Conservation (phyloP, 92 coral and sea anemone genomes). For the Heliopora coerulea region DNA sequence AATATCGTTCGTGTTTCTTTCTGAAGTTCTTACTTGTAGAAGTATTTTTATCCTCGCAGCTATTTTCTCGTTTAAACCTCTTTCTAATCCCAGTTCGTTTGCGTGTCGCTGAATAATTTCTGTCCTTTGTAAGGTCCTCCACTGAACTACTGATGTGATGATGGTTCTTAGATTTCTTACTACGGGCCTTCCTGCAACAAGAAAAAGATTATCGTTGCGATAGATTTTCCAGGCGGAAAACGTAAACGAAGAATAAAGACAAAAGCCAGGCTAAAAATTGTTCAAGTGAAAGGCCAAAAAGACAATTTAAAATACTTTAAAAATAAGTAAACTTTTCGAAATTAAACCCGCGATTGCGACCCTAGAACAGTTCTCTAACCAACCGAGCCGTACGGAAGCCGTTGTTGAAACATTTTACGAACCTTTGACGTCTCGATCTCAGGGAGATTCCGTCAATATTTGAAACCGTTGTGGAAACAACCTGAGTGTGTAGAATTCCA, state of each 20-base stretch:
- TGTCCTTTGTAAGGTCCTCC: slow-evolving; percentile 18
- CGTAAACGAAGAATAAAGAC: no score
- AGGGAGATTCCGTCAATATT: slow-evolving; percentile 27
- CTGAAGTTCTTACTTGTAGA: background rate
- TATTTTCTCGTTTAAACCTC: background rate
- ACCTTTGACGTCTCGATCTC: slow-evolving; percentile 16
- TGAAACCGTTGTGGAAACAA: slow-evolving; percentile 84
- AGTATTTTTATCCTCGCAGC: background rate
- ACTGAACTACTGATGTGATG: slow-evolving; percentile 7
- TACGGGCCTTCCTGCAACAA: slow-evolving; percentile 13
- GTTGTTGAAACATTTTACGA: no score
- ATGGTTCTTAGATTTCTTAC: slow-evolving; percentile 20
- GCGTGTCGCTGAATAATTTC: background rate
- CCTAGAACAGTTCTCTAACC: no score
- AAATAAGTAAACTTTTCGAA: no score
- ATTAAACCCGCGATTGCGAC: no score
- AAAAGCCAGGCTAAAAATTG: no score
- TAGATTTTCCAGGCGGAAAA: background rate
- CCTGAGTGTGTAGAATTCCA: slow-evolving; percentile 84
- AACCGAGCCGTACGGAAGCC: no score
- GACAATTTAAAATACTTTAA: no score
- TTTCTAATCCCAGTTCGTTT: slow-evolving; percentile 19
- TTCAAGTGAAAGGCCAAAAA: no score
- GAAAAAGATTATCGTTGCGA: background rate
- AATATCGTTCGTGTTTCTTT: no score